Conservation (phyloP, 2,113 vertebrate genomes). For the Grus americana region DNA sequence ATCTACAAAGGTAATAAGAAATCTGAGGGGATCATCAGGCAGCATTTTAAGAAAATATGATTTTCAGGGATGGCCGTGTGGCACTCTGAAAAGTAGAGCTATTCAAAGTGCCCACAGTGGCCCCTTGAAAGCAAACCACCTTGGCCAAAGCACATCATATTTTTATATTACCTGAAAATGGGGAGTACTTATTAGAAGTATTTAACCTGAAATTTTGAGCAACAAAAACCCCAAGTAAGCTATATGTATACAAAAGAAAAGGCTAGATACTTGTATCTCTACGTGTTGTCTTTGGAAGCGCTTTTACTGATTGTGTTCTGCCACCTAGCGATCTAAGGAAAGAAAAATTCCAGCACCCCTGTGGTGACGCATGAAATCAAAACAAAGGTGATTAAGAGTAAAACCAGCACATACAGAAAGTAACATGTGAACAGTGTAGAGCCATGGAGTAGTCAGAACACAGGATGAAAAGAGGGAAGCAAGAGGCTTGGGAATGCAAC, state of each 20-base stretch:
- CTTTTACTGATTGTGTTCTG: constrained; percentile 55
- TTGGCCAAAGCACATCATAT: not conserved
- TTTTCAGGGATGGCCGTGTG: not conserved
- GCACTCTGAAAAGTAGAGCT: not conserved
- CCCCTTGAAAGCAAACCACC: not conserved
- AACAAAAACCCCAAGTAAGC: not conserved
- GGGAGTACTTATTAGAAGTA: not conserved
- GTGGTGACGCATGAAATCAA: not conserved
- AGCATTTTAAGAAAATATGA: not conserved
- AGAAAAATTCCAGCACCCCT: not conserved
- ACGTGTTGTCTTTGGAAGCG: not conserved
- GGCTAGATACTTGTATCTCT: not conserved
- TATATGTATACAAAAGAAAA: not conserved
- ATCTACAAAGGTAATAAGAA: not conserved
- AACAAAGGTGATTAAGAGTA: not conserved
- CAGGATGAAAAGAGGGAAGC: not conserved
- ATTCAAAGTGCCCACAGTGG: not conserved
- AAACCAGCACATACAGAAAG: not conserved
- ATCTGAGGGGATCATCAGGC: not conserved
- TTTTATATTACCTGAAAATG: not conserved
- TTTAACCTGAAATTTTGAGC: not conserved
- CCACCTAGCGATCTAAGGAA: constrained; percentile 58
- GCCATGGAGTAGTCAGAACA: not conserved
- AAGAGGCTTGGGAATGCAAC: not conserved
- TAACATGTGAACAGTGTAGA: not conserved